These are phyloP conservation scores for Brachionus sp. DNA, from an alignment of 1,140 invertebrate genomes.

Conservation along the genomic window DNA sequence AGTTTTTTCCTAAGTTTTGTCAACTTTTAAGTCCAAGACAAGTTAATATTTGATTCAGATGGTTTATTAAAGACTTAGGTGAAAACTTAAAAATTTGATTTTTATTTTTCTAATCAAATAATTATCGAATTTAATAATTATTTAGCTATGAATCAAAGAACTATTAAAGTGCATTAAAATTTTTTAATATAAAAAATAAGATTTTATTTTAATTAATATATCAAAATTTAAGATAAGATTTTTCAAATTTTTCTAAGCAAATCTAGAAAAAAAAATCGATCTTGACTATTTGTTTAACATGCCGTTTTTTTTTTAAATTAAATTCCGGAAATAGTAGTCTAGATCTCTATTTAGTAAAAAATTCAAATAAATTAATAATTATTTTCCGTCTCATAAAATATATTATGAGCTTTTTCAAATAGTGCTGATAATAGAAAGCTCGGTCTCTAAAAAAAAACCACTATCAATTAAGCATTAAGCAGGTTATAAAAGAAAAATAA, in stretches of 20 bases:
- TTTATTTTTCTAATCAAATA: neutral
- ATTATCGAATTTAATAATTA: neutral
- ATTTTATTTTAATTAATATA: neutral
- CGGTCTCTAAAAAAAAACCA: neutral
- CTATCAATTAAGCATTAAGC: neutral
- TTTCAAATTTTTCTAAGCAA: neutral
- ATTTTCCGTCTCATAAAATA: neutral
- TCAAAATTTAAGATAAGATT: neutral
- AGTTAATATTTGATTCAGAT: neutral
- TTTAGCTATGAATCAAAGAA: neutral
- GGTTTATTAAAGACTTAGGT: neutral
- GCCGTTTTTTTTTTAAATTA: neutral
- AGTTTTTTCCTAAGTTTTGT: no score
- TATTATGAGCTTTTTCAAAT: neutral
- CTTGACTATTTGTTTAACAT: neutral
- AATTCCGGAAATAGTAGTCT: neutral
- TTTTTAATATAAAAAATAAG: neutral
- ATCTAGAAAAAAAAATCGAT: no score
- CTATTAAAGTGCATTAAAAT: neutral
- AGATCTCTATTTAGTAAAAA: neutral
- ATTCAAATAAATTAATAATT: neutral
- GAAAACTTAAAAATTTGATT: neutral
- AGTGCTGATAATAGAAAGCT: neutral
- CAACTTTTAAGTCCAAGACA: neutral
- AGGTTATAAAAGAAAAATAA: neutral